These are phyloP conservation scores for Micronycteris hirsuta DNA, from an alignment of 2,113 vertebrate genomes.

Conservation along the genomic window DNA sequence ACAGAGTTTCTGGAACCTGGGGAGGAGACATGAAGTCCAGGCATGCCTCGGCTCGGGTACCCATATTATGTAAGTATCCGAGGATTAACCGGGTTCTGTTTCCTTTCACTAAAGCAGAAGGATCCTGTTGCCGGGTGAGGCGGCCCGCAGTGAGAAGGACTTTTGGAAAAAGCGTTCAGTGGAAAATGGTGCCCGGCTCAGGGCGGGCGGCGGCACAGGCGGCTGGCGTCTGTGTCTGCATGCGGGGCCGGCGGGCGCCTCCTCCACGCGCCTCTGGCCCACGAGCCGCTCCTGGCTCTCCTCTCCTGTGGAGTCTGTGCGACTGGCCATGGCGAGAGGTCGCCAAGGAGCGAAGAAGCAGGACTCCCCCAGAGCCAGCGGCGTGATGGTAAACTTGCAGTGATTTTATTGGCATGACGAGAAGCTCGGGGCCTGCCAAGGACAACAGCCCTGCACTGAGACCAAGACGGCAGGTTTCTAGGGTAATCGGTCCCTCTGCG, in stretches of 20 bases:
- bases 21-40: background rate
- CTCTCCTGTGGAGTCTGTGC: background rate
- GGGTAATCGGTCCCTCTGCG: background rate
- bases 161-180: background rate
- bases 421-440: background rate
- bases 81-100: constrained; percentile 9
- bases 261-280: background rate
- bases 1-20: background rate
- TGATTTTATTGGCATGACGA: background rate
- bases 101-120: background rate
- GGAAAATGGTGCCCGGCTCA: background rate
- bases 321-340: background rate
- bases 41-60: background rate
- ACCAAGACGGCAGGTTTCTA: background rate
- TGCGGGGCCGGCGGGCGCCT: background rate
- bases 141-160: background rate
- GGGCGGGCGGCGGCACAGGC: no score
- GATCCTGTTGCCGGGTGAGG: background rate
- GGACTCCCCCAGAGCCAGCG: background rate
- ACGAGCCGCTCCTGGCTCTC: background rate
- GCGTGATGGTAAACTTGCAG: background rate
- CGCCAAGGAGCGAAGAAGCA: background rate
- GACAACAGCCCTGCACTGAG: background rate
- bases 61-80: background rate
- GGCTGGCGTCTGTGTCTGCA: background rate